Percentiles rank a stretch among this genome's conserved stretches.
These are phyloP conservation scores for Campoplex nolae DNA, from an alignment of 2,888 invertebrate genomes.

Conservation along the genomic window DNA sequence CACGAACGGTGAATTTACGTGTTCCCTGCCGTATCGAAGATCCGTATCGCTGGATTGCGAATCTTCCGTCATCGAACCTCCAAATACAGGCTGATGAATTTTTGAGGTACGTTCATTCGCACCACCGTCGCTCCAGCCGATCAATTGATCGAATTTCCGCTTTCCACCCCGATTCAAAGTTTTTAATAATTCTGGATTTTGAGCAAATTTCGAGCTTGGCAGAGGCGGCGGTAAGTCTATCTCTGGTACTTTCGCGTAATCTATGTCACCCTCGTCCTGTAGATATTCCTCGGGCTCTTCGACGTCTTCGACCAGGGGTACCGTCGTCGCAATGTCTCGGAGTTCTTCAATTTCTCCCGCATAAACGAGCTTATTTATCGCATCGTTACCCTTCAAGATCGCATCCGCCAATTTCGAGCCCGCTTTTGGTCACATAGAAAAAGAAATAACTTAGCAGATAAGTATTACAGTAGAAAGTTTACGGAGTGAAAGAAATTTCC, in stretches of 20 bases:
- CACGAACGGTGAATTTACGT: conserved; percentile 71
- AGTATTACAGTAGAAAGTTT: background rate
- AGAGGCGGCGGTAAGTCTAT: conserved; percentile 83
- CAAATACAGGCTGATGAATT: conserved; percentile 81
- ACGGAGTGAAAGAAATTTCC: background rate
- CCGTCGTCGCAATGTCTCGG: conserved; percentile 90
- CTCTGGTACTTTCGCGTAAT: conserved; percentile 81
- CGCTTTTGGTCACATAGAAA: conserved; percentile 84
- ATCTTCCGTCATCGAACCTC: conserved; percentile 78
- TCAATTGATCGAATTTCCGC: conserved; percentile 82
- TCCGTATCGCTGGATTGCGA: conserved; percentile 80
- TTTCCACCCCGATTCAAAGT: conserved; percentile 82
- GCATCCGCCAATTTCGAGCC: conserved; percentile 92
- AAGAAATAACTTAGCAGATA: background rate
- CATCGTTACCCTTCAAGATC: conserved; percentile 91
- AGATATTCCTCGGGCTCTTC: conserved; percentile 84
- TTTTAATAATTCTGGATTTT: conserved; percentile 82
- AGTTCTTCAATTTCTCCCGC: conserved; percentile 93
- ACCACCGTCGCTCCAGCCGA: conserved; percentile 81
- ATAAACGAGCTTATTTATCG: conserved; percentile 91
- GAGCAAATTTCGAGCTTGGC: conserved; percentile 84
- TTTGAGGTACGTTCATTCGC: conserved; percentile 76
- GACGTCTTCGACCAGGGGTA: conserved; percentile 86
- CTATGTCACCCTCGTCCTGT: conserved; percentile 85
- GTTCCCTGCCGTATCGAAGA: conserved; percentile 73